Percentiles rank a stretch among this genome's conserved stretches.
Conservation (phyloP, 2,113 vertebrate species). For the western clawed frog (Xenopus tropicalis) region UCB_Xtro_10.0 CM004443.2:155152001-155152500, state of each 20-base stretch:
- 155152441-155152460: too few relatives aligned
- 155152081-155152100: slow-evolving; percentile 31
- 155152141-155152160: slow-evolving; percentile 22
- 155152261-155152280: slow-evolving; percentile 9
- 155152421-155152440: too few relatives aligned
- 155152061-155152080: slow-evolving; percentile 35
- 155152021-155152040: slow-evolving; percentile 25
- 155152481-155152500: too few relatives aligned
- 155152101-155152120: slow-evolving; percentile 35
- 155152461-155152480: too few relatives aligned
- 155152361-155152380: too few relatives aligned
- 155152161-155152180: slow-evolving; percentile 22
- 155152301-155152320: background rate
- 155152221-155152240: slow-evolving; percentile 29
- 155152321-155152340: background rate
- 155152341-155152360: background rate
- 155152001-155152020: slow-evolving; percentile 22
- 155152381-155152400: too few relatives aligned
- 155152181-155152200: slow-evolving; percentile 35
- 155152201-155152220: slow-evolving; percentile 30
- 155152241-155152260: slow-evolving; percentile 20
- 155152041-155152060: slow-evolving; percentile 36
- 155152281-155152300: background rate
- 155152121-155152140: slow-evolving; percentile 34
- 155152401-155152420: too few relatives aligned